Base-by-base conservation (phyloP, 2,888 invertebrate species). In the Tribolium freemani region DNA sequence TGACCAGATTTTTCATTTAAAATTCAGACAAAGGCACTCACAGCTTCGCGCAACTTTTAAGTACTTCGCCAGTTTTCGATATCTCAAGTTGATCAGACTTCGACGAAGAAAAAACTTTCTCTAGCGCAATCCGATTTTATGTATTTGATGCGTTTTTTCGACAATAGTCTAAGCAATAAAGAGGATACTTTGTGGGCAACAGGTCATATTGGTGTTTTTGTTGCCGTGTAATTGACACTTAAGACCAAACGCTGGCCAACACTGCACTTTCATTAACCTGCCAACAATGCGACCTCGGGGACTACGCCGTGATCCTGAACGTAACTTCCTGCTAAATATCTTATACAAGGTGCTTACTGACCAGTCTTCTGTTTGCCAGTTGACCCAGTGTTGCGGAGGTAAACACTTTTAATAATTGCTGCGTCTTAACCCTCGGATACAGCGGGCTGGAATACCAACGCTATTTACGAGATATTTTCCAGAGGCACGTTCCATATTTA, bases 261-360 rank as follows among this genome's bases (percentile, higher is more conserved):
- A 60, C 54, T 69, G 53, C 16, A 58, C 73, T 56, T 74, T 76
- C 75, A 76, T 76, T 76, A 76, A 75, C 76, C 76, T 75, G 75
- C 69, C 75, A 70, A 57, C 68, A 63, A 72, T 72, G 60, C 48
- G 60, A 30, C 72, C 61, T 53, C 44, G 30, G 72, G 54, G 68
- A 72, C 10, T 30, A 69, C 3, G 58, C 20, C 21, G 54, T 53
- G 54, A 8, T 26, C 26, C 26, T 26, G 57, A 13, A 46, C 46
- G 9, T 67, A 57, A 57, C 68, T 58, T 68, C 13, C 68, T 46
- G 38, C n/a, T 58, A 68, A 68, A 50, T 68, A 58, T 68, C 57
- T 38, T 48, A 58, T 68, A 68, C 50, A 21, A 13, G 30, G 10
- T 50, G 57, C 31, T 68, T 68, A 58, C 31, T 50, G 57, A 50